Base-by-base conservation (phyloP, 92 coral and sea anemone species). In the Umimayanthus kanabou region DNA sequence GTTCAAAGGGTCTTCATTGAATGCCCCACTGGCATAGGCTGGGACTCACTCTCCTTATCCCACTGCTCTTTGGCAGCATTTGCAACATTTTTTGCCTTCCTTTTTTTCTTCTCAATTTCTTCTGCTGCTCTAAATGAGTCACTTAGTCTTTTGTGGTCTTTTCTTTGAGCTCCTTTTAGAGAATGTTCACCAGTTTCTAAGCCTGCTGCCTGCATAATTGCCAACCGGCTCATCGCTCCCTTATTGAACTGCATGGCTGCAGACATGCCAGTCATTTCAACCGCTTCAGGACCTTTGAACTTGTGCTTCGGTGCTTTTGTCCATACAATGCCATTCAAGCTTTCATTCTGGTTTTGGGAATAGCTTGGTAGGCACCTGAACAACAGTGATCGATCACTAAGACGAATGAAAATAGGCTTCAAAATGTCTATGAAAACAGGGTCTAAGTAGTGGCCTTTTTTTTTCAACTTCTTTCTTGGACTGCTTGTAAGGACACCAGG, bases 231-330 rank as follows among this genome's bases (percentile, higher is more conserved):
- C 76, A 61, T 39, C 26, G 72, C 65, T 25, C 90, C 90, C 76
- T 75, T 79, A 30, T 80, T 80, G 40, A 88, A 80, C 70, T 80
- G 86, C 90, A 88, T 57, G 77, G 76, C 67, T 16, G 90, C 87
- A 78, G 90, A 81, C 90, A 88, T 88, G 47, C 79, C 87, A 69
- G 90, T 81, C 85, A 80, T 88, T 81, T 88, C 87, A 45, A 88
- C 53, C n/a, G 86, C 74, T 57, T 88, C 77, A 39, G 90, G 81
- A 67, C 87, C 90, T 88, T 88, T 88, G 81, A 88, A 88, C 64
- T 67, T 82, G 47, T 76, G 57, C 49, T 86, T 86, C 47, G 86
- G 83, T 88, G 90, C 90, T 65, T 88, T 80, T 28, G 86, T 16
- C 90, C 86, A 88, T 23, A 80, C 80, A 57, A 80, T 80, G 42